Evolutionary conservation across 1,140 invertebrate species (phyloP).

Genomic region (Uloborus diversus): DNA sequence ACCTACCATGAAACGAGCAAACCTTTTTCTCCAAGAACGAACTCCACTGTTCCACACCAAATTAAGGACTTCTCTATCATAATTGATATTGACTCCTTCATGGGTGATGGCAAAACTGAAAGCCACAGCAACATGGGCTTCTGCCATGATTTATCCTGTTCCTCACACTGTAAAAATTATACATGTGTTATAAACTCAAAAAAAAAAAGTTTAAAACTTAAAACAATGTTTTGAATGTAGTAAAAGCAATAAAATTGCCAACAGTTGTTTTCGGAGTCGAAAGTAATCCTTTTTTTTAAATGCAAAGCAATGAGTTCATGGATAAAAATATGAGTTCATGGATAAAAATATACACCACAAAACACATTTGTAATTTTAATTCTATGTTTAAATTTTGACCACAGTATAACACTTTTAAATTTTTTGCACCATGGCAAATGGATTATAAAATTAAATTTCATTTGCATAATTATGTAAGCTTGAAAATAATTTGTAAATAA

Average conservation of each 20-base stretch:
- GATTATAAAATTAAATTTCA: not conserved
- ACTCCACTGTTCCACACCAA: constrained; percentile 90
- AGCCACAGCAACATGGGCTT: constrained; percentile 97
- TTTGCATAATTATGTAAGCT: not conserved
- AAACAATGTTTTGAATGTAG: too few relatives aligned
- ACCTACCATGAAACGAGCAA: constrained; percentile 84
- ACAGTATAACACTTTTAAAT: not conserved
- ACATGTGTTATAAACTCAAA: too few relatives aligned
- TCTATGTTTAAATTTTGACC: not conserved
- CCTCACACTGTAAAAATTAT: too few relatives aligned
- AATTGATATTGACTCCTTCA: constrained; percentile 96
- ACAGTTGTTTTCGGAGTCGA: too few relatives aligned
- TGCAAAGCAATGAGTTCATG: too few relatives aligned
- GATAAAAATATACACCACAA: too few relatives aligned
- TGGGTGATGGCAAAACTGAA: constrained; percentile 98
- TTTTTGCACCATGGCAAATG: not conserved
- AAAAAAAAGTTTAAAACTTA: too few relatives aligned
- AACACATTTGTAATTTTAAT: too few relatives aligned
- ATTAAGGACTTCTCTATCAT: constrained; percentile 92
- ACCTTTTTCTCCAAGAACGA: constrained; percentile 91
- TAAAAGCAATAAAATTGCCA: too few relatives aligned
- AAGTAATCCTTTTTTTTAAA: too few relatives aligned
- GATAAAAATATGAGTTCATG: too few relatives aligned
- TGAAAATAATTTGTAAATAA: not conserved
- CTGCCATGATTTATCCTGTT: constrained; percentile 79